These are phyloP conservation scores for Cottus gobio DNA, from an alignment of 2,113 vertebrate genomes.

Conservation along the genomic window DNA sequence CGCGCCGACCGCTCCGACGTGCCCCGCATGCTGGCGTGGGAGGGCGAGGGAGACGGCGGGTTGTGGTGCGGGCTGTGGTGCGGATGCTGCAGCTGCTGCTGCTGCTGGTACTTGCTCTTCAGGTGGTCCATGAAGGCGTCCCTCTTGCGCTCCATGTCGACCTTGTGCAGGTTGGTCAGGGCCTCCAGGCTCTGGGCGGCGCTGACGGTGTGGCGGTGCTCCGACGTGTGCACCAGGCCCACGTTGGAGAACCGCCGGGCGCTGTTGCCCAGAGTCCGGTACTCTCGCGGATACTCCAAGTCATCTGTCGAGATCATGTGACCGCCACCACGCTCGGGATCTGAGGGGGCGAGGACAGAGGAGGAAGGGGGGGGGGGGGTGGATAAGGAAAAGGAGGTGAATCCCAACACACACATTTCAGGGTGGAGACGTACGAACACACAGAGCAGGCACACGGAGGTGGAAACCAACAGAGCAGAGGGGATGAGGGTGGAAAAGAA, in stretches of 20 bases:
- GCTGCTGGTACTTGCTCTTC: slow-evolving; percentile 97
- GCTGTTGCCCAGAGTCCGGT: slow-evolving; percentile 93
- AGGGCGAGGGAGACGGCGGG: slow-evolving; percentile 82
- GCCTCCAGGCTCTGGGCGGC: slow-evolving; percentile 97
- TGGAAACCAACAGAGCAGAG: slow-evolving; percentile 58
- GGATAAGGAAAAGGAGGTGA: slow-evolving; percentile 43
- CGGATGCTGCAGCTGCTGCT: slow-evolving; percentile 89
- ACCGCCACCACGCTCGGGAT: slow-evolving; percentile 92
- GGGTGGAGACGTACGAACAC: slow-evolving; percentile 44
- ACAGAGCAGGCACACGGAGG: slow-evolving; percentile 55
- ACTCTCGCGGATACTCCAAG: slow-evolving; percentile 96
- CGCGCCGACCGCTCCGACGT: slow-evolving; percentile 87
- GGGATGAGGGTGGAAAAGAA: slow-evolving; percentile 35
- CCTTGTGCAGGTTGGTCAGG: slow-evolving; percentile 95
- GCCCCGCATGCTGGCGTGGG: slow-evolving; percentile 86
- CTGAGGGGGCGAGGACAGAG: slow-evolving; percentile 74
- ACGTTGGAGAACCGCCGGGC: slow-evolving; percentile 98
- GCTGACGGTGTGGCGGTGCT: slow-evolving; percentile 96
- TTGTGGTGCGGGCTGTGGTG: slow-evolving; percentile 81
- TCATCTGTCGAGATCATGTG: slow-evolving; percentile 99
- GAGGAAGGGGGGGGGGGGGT: slow-evolving; percentile 13
- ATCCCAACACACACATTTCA: slow-evolving; percentile 57
- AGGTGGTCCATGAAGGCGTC: slow-evolving; percentile 98
- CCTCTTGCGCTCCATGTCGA: slow-evolving; percentile 94
- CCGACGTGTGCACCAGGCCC: slow-evolving; percentile 96